A percentile compares a stretch with the other conserved stretches of the same genome.
phyloP scores from a whole-genome alignment of 2,113 vertebrate species.

The Rhea americana region DNA sequence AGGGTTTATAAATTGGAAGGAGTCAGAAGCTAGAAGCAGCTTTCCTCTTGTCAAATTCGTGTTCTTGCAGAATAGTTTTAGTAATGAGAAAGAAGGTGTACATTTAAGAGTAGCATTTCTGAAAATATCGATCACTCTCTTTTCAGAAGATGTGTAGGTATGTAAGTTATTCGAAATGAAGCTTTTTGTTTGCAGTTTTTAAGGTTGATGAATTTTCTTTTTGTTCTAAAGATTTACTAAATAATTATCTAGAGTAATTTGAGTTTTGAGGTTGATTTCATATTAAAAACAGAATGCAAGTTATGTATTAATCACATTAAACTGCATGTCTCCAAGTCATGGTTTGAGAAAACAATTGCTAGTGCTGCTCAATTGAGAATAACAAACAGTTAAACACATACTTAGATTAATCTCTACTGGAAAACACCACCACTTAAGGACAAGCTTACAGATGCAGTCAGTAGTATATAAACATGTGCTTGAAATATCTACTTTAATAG shows the following conservation, averaged over 20 bases:
- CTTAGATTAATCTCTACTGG: background rate
- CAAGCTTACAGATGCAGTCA: background rate
- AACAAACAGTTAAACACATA: background rate
- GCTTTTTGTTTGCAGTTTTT: background rate
- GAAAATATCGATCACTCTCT: background rate
- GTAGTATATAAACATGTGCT: background rate
- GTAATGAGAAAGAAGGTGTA: background rate
- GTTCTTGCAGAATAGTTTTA: background rate
- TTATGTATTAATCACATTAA: background rate
- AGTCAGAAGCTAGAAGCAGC: background rate
- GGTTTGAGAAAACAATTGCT: background rate
- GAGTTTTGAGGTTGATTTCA: background rate
- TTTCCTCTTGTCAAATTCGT: fast-evolving
- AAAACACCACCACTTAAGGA: background rate
- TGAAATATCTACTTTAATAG: background rate
- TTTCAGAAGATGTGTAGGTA: background rate
- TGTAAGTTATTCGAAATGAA: background rate
- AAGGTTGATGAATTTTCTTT: background rate
- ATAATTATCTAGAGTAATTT: background rate
- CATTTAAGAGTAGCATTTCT: background rate
- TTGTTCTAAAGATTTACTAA: background rate
- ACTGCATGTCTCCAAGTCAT: background rate
- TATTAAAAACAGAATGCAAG: background rate
- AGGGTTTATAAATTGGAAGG: background rate
- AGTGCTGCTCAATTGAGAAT: background rate